These are phyloP conservation scores for Sipha maydis DNA, from an alignment of 2,888 invertebrate species.

Conservation along the genomic window DNA sequence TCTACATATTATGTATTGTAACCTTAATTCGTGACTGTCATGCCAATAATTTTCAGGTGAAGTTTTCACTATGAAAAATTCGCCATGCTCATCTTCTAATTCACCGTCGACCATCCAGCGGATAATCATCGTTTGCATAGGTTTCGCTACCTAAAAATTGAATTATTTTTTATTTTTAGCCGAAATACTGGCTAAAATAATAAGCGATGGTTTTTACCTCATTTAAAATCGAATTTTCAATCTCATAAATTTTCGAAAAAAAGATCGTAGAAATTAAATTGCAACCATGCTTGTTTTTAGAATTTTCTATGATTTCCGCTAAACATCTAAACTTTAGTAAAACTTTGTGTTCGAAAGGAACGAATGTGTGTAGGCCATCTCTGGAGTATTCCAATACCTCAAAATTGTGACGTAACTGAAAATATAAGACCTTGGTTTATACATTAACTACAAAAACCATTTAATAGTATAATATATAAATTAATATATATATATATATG, in stretches of 20 bases:
- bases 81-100: slow-evolving; percentile 24
- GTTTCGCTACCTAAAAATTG: slow-evolving; percentile 4
- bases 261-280: slow-evolving; percentile 28
- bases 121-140: background rate
- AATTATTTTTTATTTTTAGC: no score
- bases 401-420: background rate
- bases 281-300: background rate
- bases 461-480: no score
- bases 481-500: no score
- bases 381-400: background rate
- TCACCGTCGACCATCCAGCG: slow-evolving; percentile 26
- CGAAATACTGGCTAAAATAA: no score
- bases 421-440: background rate
- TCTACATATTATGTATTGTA: background rate
- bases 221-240: slow-evolving; percentile 11
- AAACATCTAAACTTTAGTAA: background rate
- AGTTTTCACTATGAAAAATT: slow-evolving; percentile 28
- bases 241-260: background rate
- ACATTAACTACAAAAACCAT: no score
- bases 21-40: slow-evolving; percentile 15
- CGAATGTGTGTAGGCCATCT: background rate
- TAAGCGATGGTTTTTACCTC: background rate
- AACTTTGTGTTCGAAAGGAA: slow-evolving; percentile 18
- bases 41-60: slow-evolving; percentile 9
- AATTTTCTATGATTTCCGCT: background rate